Conservation (phyloP, 2,797 vertebrate species). For the Liparis tanakae region DNA sequence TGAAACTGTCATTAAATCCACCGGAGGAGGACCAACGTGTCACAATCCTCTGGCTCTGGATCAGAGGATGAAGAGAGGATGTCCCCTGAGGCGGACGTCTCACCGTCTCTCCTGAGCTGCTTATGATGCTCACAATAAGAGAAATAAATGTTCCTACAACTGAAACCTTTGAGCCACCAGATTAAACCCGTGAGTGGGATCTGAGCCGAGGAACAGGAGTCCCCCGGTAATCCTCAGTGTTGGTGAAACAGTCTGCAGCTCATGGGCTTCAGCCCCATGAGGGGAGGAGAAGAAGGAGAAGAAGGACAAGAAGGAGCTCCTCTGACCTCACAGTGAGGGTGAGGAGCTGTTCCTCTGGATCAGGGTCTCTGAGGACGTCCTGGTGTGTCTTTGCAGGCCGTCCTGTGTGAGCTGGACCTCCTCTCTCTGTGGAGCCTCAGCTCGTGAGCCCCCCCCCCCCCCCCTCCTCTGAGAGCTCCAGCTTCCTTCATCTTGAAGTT, state of each 20-base stretch:
- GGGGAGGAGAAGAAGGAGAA: too few relatives aligned
- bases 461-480: slow-evolving; percentile 62
- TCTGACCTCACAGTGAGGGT: too few relatives aligned
- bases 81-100: not conserved
- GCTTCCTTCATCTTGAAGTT: slow-evolving; percentile 55
- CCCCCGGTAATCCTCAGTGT: slow-evolving; percentile 39
- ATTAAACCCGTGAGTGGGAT: slow-evolving; percentile 42
- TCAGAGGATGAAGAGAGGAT: not conserved
- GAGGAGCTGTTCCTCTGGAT: slow-evolving; percentile 2
- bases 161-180: slow-evolving; percentile 14
- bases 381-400: slow-evolving; percentile 72
- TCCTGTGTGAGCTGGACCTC: slow-evolving; percentile 68
- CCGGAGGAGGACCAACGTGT: not conserved
- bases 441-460: too few relatives aligned
- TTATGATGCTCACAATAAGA: not conserved
- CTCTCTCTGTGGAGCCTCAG: slow-evolving; percentile 65
- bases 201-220: slow-evolving; percentile 26
- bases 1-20: not conserved
- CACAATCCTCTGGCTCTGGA: not conserved
- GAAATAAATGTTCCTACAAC: not conserved
- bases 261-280: too few relatives aligned
- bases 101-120: not conserved
- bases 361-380: slow-evolving; percentile 62
- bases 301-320: too few relatives aligned
- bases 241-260: not conserved